A percentile compares a stretch with the other conserved stretches of the same genome.
These are phyloP conservation scores for Cryptotis parvus DNA, from an alignment of 2,113 vertebrate genomes.

Conservation along the genomic window DNA sequence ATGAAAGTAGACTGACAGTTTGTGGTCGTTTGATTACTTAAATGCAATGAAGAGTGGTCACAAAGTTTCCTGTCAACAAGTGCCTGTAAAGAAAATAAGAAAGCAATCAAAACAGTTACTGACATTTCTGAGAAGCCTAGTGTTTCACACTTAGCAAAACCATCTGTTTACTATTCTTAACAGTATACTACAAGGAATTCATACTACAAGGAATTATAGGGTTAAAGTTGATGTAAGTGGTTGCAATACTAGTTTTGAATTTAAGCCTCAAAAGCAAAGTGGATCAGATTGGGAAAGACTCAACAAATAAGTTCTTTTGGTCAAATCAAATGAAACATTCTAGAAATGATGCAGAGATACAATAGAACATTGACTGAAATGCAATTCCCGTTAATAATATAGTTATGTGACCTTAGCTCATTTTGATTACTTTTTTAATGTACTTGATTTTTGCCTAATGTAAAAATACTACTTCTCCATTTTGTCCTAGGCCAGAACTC, in stretches of 20 bases:
- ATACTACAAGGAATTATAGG: not conserved
- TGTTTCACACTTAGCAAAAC: conserved; percentile 29
- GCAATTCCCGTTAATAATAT: not conserved
- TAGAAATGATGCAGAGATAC: not conserved
- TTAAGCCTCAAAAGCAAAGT: not conserved
- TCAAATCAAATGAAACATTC: not conserved
- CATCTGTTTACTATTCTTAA: conserved; percentile 41
- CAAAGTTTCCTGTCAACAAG: conserved; percentile 74
- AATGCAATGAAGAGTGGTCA: conserved; percentile 63
- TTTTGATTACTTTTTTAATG: not conserved
- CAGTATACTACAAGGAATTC: not conserved
- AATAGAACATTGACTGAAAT: not conserved
- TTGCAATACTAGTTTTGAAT: not conserved
- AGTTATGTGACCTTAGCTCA: not conserved
- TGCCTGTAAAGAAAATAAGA: conserved; percentile 66
- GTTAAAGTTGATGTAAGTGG: not conserved
- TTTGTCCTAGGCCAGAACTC: not conserved
- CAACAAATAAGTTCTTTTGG: not conserved
- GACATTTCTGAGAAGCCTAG: conserved; percentile 34
- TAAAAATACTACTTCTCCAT: not conserved
- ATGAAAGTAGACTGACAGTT: conserved; percentile 75
- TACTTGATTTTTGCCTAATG: not conserved
- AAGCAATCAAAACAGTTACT: conserved; percentile 65
- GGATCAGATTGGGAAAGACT: not conserved
- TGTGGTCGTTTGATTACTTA: conserved; percentile 76